Conservation (phyloP, 2,113 vertebrate genomes). For the Ellobius talpinus region DNA sequence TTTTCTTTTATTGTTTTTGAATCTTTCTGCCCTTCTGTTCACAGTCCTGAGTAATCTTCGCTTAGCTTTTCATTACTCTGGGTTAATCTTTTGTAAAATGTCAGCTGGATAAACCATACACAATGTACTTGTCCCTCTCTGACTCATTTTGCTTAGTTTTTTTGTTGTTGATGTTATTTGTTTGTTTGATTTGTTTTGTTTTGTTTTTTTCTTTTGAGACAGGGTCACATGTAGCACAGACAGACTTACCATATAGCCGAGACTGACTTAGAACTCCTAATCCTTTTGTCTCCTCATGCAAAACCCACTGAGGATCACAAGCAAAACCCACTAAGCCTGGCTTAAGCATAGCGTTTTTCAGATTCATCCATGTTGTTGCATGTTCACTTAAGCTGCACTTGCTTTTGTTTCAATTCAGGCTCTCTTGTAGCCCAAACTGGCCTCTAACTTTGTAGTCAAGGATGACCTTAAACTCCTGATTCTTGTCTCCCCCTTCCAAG, state of each 20-base stretch:
- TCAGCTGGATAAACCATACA: not conserved
- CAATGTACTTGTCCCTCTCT: not conserved
- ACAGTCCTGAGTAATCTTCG: not conserved
- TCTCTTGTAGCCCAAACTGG: not conserved
- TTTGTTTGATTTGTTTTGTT: no score
- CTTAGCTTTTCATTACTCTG: not conserved
- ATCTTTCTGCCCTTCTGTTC: not conserved
- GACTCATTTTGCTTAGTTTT: not conserved
- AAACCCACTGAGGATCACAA: not conserved
- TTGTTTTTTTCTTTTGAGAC: not conserved
- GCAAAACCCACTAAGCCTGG: not conserved
- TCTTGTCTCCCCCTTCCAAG: not conserved
- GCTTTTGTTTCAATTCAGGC: not conserved
- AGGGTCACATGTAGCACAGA: not conserved
- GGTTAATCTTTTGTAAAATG: not conserved
- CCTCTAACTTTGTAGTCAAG: not conserved
- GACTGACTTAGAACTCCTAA: not conserved
- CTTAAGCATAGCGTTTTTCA: not conserved
- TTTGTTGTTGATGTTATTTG: not conserved
- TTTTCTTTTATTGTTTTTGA: not conserved
- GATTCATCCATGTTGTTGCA: not conserved
- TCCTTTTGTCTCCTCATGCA: not conserved
- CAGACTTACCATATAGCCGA: not conserved
- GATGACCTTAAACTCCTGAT: not conserved
- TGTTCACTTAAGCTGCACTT: not conserved